Evolutionary conservation across 2,113 vertebrate genomes (phyloP), one percentile per base, ranked within the genome.

Genomic region (Saimiri boliviensis): DNA sequence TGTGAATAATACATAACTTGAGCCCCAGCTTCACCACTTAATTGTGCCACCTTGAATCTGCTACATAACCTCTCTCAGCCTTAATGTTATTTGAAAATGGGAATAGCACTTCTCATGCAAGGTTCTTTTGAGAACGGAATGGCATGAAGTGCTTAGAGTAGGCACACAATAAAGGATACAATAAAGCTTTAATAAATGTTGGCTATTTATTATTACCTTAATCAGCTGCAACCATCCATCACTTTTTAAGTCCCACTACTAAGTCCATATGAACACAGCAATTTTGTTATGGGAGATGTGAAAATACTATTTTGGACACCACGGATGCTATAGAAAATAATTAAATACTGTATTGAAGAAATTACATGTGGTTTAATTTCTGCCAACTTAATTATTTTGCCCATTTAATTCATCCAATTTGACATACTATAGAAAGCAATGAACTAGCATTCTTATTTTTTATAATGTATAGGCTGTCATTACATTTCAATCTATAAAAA

Each of bases 321-420:
- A 40, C 32, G 16, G 42, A 73, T 93, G n/a, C 81, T 52, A 86
- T 20, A 58, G 20, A 93, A 91, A 96, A 95, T 92, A 94, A 86
- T 95, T 56, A 93, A 87, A 86, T 85, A 86, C 40, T 52, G 37
- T 81, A 17, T 81, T 92, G n/a, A 96, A 93, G 74, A 93, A 95
- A 93, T 87, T 86, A 84, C 25, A 93, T 68, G n/a, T n/a, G 56
- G 54, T 52, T 92, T 89, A 66, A 90, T 96, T 91, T 95, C 40
- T 96, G 76, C 76, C 63, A 92, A 94, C 85, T 90, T 73, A 85
- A 95, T 96, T 90, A 95, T 89, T 95, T 96, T 82, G n/a, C 21
- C 66, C 70, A 84, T 89, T 97, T 90, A 80, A 6, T 79, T 70
- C 25, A 95, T 77, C 37, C 40, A 42, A 60, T 82, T 86, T 92